Evolutionary conservation across 2,888 invertebrate genomes (phyloP).

Genomic region (Oeneis ivallda): DNA sequence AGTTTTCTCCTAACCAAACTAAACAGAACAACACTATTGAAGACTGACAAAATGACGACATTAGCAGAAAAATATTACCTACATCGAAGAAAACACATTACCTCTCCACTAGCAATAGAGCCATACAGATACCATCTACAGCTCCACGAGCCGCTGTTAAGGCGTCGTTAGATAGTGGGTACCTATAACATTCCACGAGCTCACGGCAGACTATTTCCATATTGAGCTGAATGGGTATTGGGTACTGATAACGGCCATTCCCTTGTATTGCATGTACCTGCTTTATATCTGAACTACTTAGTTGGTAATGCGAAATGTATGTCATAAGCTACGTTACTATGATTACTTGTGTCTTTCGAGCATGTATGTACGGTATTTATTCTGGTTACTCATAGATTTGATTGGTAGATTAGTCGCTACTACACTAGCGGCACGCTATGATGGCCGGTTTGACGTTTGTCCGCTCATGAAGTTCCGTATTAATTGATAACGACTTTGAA

Average conservation of each 20-base stretch:
- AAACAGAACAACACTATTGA: background rate
- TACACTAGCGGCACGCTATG: too few species aligned
- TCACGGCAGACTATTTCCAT: conserved; percentile 61
- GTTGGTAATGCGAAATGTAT: conserved; percentile 12
- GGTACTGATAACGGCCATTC: conserved; percentile 41
- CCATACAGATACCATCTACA: conserved; percentile 61
- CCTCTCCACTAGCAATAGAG: conserved; percentile 49
- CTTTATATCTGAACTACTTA: conserved; percentile 19
- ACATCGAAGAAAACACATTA: conserved; percentile 15
- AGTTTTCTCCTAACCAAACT: background rate
- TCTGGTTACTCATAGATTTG: too few species aligned
- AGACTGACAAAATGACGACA: background rate
- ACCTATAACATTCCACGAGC: conserved; percentile 54
- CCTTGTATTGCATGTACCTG: conserved; percentile 24
- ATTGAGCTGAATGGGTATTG: conserved; percentile 55
- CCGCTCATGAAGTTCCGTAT: too few species aligned
- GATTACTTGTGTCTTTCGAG: too few species aligned
- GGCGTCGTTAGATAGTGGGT: conserved; percentile 60
- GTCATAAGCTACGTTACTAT: background rate
- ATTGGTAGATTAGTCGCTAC: too few species aligned
- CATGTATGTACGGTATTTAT: too few species aligned
- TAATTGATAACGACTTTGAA: too few species aligned
- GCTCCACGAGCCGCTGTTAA: conserved; percentile 29
- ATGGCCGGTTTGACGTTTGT: too few species aligned
- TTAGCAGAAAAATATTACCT: conserved; percentile 7